Evolutionary conservation across 2,888 invertebrate species (phyloP), one percentile per base, ranked within the genome.

Genomic region (Aplocera efformata): DNA sequence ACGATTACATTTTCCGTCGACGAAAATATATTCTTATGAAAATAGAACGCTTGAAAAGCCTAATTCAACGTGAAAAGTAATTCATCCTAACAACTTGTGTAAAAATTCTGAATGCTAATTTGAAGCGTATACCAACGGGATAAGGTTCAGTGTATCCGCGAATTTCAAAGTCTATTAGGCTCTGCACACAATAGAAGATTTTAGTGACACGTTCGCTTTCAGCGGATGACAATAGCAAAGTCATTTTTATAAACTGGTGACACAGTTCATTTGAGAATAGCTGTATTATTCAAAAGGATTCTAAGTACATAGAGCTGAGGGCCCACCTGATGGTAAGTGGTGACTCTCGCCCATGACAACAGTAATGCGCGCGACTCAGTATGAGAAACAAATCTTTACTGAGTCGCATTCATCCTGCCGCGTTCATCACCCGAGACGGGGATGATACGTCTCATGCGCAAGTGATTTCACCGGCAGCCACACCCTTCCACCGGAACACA

Each of bases 201-300:
- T 40, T 40, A 40, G 40, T 36, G 45, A 45, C 45, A 45, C 40
- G 40, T 36, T 45, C 23, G 36, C 40, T 45, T 45, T 40, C 45
- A 45, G 29, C 10, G 3, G 22, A 8, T 26, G 45, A 45, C 45
- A 45, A 45, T 45, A 36, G 40, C 25, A 27, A 33, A 37, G 40
- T 45, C 40, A 45, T 45, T 45, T 45, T 45, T 40, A 40, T 41
- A 40, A 36, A 45, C 40, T 43, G 28, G 17, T 1, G 8, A 8
- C 13, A 29, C 22, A 40, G 40, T n/a, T 5, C 13, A 6, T 7
- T 1, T 8, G 1, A 6, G 11, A 39, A 35, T 10, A 32, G 39
- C 35, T 39, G n/a, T 9, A 9, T 1, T 24, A 10, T 5, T 22
- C 22, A 22, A 22, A 5, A 22, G 13, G 3, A 17, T 17, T 17